phyloP scores from a whole-genome alignment of 1,140 invertebrate genomes.

The Diplogasteroides magnus region DNA sequence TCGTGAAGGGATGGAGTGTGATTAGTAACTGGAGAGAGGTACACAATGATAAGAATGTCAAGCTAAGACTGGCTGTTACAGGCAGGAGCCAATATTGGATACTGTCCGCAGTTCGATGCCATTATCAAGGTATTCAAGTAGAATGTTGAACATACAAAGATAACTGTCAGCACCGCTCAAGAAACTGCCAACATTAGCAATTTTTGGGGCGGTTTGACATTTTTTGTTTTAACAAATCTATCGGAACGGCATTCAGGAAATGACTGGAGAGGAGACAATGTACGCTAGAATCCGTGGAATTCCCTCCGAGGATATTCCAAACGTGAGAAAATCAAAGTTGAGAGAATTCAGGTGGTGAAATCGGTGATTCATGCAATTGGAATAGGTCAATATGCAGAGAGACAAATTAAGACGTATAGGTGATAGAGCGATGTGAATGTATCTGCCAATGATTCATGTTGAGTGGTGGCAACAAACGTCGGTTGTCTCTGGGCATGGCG shows the following conservation, averaged over 20 bases:
- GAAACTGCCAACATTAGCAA: not conserved
- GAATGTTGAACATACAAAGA: no score
- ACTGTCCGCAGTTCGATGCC: slow-evolving; percentile 69
- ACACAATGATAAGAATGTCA: no score
- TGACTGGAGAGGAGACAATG: slow-evolving; percentile 72
- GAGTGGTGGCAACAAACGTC: not conserved
- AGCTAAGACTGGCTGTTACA: no score
- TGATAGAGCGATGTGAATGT: not conserved
- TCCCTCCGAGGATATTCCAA: slow-evolving; percentile 31
- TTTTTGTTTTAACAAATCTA: no score
- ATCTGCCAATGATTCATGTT: not conserved
- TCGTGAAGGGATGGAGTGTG: slow-evolving; percentile 57
- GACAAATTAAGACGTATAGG: slow-evolving; percentile 25
- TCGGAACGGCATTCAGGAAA: slow-evolving; percentile 60
- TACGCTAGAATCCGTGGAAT: slow-evolving; percentile 44
- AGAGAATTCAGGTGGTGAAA: slow-evolving; percentile 1
- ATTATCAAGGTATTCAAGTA: slow-evolving; percentile 67
- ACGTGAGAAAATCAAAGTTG: not conserved
- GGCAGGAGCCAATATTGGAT: slow-evolving; percentile 57
- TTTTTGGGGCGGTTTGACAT: no score
- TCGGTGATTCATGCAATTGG: slow-evolving; percentile 24
- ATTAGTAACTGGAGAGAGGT: slow-evolving; percentile 36
- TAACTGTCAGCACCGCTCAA: not conserved
- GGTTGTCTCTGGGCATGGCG: not conserved
- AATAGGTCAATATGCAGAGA: slow-evolving; percentile 27